Evolutionary conservation across 2,113 vertebrate species (phyloP), one percentile per base, ranked within the genome.

Genomic region (Oceanites oceanicus): DNA sequence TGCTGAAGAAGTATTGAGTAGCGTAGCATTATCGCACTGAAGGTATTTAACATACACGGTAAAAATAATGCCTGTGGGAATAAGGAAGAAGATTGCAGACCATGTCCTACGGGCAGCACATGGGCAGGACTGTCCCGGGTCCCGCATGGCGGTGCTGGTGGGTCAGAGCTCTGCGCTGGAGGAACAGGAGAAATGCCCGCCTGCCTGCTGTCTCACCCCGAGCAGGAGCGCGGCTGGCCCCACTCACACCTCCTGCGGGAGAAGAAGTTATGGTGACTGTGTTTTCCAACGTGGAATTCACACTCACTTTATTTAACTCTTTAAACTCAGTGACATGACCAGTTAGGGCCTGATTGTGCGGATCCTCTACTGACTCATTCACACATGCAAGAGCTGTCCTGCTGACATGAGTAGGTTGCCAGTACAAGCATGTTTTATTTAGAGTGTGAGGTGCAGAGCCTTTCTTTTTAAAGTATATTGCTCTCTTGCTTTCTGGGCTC

Each of bases 81-180:
- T 25, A 75, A 62, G 27, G 32, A 52, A 26, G 42, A 68, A 32
- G 49, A n/a, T 25, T 23, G 9, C 11, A 63, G 44, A 40, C 42
- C 10, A 2, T 21, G 32, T 58, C 30, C 18, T 63, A 1, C 32
- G 58, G 68, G 34, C 2, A 3, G n/a, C n/a, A 32, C 0, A 0
- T 25, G 32, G 26, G 11, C 53, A 62, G 47, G 23, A 14, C 30
- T 15, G 40, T 53, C 45, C 26, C 44, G 0, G 0, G 21, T 50
- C 36, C 11, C 3, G 0, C 9, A 1, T 2, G 20, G 36, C 3
- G 0, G 38, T 29, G 26, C 26, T 55, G 47, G n/a, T 27, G 58
- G 15, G 18, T 42, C 18, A 15, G 40, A 38, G 42, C 74, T 50
- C 32, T 22, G 32, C 4, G 7, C 22, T 55, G 47, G 18, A 62